phyloP scores from a whole-genome alignment of 2,113 vertebrate species.

The Tenebrosternarchus preto region DNA sequence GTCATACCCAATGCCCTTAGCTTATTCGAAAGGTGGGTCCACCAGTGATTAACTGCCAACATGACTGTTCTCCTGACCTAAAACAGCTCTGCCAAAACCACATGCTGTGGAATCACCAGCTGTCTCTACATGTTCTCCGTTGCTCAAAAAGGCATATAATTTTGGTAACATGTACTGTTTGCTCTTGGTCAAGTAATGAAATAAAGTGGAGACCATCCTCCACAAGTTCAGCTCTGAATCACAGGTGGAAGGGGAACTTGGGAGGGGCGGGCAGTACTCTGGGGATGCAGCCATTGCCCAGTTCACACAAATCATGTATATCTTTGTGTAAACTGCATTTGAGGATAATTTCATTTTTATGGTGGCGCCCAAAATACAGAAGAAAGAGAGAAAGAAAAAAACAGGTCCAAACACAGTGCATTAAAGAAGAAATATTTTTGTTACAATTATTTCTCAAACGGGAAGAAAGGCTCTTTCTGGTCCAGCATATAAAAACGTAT shows the following conservation, averaged over 20 bases:
- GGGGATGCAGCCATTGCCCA: constrained; percentile 15
- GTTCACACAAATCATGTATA: constrained; percentile 59
- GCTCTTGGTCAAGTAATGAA: constrained; percentile 71
- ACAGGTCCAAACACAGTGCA: constrained; percentile 1
- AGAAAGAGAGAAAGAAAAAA: background rate
- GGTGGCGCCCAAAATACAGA: background rate
- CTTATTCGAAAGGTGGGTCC: constrained; percentile 33
- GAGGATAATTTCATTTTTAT: constrained; percentile 35
- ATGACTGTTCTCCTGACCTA: constrained; percentile 36
- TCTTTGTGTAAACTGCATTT: constrained; percentile 52
- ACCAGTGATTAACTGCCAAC: constrained; percentile 26
- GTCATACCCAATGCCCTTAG: background rate
- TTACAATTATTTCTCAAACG: background rate
- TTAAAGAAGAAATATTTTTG: background rate
- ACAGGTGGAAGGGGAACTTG: constrained; percentile 45
- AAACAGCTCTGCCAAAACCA: constrained; percentile 14
- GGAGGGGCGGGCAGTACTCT: constrained; percentile 26
- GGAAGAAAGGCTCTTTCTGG: background rate
- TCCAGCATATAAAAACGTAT: background rate
- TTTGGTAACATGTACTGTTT: constrained; percentile 61
- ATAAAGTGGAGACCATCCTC: constrained; percentile 53
- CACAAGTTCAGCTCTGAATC: constrained; percentile 47
- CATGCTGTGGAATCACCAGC: background rate
- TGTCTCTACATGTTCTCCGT: constrained; percentile 39
- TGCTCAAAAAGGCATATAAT: constrained; percentile 44